Evolutionary conservation across 2,113 vertebrate genomes (phyloP).

Genomic region (Capricornis sumatraensis): DNA sequence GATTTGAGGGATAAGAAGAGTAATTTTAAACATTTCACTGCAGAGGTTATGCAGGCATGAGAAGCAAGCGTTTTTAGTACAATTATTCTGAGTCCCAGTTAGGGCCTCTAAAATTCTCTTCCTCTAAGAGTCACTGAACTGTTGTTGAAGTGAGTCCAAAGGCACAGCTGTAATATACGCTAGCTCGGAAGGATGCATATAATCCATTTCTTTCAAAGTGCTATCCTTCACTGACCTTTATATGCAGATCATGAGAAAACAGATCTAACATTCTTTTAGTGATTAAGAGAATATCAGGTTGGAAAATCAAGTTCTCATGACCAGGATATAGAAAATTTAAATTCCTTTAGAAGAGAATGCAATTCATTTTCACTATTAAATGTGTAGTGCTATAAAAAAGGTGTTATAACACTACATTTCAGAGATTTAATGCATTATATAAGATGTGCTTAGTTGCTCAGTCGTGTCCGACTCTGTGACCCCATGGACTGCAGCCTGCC

Average conservation of each 20-base stretch:
- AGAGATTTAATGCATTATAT: background rate
- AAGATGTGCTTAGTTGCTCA: background rate
- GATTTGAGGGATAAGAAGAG: background rate
- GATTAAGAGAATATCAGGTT: conserved; percentile 2
- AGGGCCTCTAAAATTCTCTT: conserved; percentile 58
- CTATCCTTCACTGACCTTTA: conserved; percentile 59
- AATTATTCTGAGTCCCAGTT: background rate
- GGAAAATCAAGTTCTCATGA: conserved; percentile 41
- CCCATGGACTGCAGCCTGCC: background rate
- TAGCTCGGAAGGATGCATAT: conserved; percentile 46
- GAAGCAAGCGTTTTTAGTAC: conserved; percentile 30
- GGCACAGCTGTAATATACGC: conserved; percentile 63
- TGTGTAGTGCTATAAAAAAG: background rate
- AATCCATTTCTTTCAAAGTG: conserved; percentile 47
- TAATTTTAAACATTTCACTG: conserved; percentile 6
- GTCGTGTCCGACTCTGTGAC: background rate
- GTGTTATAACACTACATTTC: conserved; percentile 17
- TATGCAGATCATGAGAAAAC: conserved; percentile 47
- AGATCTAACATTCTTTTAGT: conserved; percentile 30
- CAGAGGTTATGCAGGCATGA: background rate
- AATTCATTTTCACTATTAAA: conserved; percentile 48
- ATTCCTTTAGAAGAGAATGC: background rate
- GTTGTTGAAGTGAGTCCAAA: conserved; percentile 50
- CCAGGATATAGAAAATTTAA: conserved; percentile 15
- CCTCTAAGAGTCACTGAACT: conserved; percentile 34